Percentiles rank a stretch among this genome's conserved stretches.
Evolutionary conservation across 1,140 invertebrate genomes (phyloP).

Genomic region (Tetramorium simillimum): DNA sequence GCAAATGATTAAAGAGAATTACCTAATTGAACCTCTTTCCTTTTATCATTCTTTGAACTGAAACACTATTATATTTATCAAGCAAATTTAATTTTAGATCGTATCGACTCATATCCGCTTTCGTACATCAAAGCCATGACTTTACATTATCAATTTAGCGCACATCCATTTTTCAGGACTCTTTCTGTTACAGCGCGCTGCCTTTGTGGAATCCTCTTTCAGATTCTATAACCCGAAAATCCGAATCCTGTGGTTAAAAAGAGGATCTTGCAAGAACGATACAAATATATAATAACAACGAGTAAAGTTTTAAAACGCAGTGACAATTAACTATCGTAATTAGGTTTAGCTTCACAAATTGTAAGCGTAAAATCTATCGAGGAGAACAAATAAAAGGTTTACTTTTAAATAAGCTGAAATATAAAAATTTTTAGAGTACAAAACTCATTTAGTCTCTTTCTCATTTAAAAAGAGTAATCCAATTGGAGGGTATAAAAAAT

Average conservation of each 20-base stretch:
- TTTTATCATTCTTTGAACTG: constrained; percentile 5
- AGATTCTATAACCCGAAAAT: background rate
- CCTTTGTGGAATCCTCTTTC: background rate
- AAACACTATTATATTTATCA: constrained; percentile 20
- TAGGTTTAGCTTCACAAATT: background rate
- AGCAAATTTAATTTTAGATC: constrained; percentile 16
- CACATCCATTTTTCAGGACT: constrained; percentile 2
- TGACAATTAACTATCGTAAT: background rate
- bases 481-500: background rate
- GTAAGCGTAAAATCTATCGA: background rate
- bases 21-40: background rate
- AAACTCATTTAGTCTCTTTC: background rate
- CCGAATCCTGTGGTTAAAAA: background rate
- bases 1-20: constrained; percentile 17
- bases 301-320: background rate
- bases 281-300: background rate
- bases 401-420: background rate
- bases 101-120: constrained; percentile 3
- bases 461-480: background rate
- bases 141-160: constrained; percentile 5
- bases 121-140: constrained; percentile 1
- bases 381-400: background rate
- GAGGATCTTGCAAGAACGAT: background rate
- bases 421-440: background rate
- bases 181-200: background rate